Base-by-base conservation (phyloP, 2,113 vertebrate genomes). In the Myxocyprinus asiaticus region DNA sequence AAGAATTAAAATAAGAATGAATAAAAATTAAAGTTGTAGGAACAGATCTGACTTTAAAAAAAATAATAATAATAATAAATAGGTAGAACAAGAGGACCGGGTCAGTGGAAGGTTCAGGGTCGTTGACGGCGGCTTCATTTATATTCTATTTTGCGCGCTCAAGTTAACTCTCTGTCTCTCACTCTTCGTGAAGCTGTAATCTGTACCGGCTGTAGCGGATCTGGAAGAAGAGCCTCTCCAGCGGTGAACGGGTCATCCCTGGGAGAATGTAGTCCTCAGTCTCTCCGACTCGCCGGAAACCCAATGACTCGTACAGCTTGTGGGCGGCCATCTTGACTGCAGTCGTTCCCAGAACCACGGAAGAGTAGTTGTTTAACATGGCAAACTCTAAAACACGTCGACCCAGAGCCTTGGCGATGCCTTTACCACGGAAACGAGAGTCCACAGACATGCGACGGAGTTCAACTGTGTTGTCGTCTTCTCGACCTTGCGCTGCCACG, bases 211-310 rank as follows among this genome's bases (percentile, higher is more conserved):
- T 96, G 90, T 99, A 95, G 89, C 97, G 97, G 87, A 99, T 94
- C 95, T 99, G 98, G 93, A 99, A 99, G 93, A 99, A 99, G 89
- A 99, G 93, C 91, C 94, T 95, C 94, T 99, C 96, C 71, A 96
- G 91, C 77, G 92, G 89, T 73, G 96, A 97, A 86, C 94, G 95
- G 5, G 93, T 97, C 97, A 98, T 99, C 73, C 97, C 97, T 0
- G 97, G 97, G 64, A 99, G 93, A 88, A 92, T 88, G 59, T 98
- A 93, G 91, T 94, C 94, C 90, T 98, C 95, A 0, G 92, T 94
- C 0, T 94, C 94, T 58, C 96, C 95, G 83, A 94, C 91, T 70
- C 94, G 95, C 89, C 96, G 95, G 94, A 99, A 99, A 62, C 98
- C 98, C 91, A 99, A 94, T 5, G 98, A 99, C 91, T 99, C 97